Base-by-base conservation (phyloP, 2,113 vertebrate genomes). In the Peucedramus taeniatus region DNA sequence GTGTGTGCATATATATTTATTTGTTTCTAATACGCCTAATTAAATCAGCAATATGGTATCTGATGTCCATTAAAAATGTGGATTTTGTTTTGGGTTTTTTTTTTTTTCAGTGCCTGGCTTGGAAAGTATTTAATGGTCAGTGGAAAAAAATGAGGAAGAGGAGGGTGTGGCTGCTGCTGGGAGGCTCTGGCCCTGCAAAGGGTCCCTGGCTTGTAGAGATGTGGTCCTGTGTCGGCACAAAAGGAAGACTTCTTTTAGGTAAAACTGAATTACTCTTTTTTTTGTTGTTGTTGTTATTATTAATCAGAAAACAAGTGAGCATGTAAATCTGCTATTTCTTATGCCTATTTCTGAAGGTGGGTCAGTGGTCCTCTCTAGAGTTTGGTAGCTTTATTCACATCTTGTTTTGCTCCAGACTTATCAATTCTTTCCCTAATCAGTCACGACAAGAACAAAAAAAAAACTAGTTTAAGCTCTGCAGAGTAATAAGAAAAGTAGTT, bases 121-220 rank as follows among this genome's bases (percentile, higher is more conserved):
- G 49, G 47, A 86, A 92, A 75, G 13, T 83, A 33, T 93, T 92
- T 90, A n/a, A 64, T 68, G 72, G 56, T 90, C 85, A 92, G 75
- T 75, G 71, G 54, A 28, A 81, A 96, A 94, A 94, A 83, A 84
- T 94, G 93, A 90, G 94, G 69, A 90, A 88, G 89, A 93, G 8
- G 56, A 93, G 90, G 90, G 90, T 95, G 96, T 83, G 90, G 87
- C 51, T 83, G 90, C 57, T 0, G 3, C 74, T 87, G 49, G 40
- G 64, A 86, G 39, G 53, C 49, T 87, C 78, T 91, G 79, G 78
- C 78, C 50, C 15, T 47, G 78, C 51, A 63, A 30, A 80, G 0
- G 10, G 85, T 51, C 80, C 44, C 40, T 63, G 16, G 26, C 56
- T 66, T 30, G 13, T 28, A 42, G 64, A 78, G 44, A 57, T 24